Conservation (phyloP, 2,113 vertebrate species). For the Rhinoptilus africanus region DNA sequence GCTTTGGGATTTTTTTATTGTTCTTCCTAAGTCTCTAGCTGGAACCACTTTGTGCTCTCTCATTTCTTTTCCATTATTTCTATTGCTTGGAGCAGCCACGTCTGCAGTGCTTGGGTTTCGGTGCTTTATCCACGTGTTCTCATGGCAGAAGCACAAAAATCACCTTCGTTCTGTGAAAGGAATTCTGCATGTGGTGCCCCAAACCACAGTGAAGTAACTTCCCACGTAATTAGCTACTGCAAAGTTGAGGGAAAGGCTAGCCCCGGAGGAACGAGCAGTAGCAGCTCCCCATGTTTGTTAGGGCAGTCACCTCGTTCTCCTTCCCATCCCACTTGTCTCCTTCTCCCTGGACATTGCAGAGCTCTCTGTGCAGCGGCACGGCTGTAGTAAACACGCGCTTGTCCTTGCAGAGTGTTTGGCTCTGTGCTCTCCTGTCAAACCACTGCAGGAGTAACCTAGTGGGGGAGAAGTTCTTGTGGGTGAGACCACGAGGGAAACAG, state of each 20-base stretch:
- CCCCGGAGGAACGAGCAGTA: not conserved
- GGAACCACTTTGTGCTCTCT: not conserved
- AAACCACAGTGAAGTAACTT: not conserved
- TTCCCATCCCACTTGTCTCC: not conserved
- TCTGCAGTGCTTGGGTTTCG: not conserved
- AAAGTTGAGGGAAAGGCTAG: not conserved
- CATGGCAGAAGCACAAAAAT: not conserved
- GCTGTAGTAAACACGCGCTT: rapidly evolving
- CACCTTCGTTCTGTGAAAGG: not conserved
- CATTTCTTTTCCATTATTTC: not conserved
- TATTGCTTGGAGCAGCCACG: not conserved
- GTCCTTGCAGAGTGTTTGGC: not conserved
- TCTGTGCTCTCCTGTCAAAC: not conserved
- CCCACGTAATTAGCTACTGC: not conserved
- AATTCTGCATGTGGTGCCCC: not conserved
- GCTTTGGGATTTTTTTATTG: not conserved
- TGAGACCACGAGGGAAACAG: not conserved
- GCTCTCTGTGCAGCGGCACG: rapidly evolving
- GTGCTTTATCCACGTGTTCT: not conserved
- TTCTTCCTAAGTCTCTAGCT: not conserved
- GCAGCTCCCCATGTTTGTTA: not conserved
- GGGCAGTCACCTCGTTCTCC: not conserved
- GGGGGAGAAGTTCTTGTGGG: not conserved
- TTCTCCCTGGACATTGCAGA: rapidly evolving
- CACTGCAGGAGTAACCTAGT: not conserved